Evolutionary conservation across 2,113 vertebrate genomes (phyloP), one percentile per base, ranked within the genome.

Genomic region (Trematocara nigrifrons): DNA sequence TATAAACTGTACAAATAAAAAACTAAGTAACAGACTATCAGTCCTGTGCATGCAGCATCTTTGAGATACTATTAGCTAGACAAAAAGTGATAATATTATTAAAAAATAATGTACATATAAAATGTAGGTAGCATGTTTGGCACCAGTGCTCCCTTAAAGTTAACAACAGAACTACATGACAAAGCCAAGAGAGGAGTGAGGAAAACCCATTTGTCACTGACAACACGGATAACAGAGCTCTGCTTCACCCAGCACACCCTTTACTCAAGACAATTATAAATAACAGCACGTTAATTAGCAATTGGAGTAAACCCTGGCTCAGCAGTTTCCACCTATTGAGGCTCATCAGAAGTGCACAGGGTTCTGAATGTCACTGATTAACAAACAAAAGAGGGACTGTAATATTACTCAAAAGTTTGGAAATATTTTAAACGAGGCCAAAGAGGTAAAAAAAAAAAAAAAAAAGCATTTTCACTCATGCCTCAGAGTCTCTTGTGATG

Each of bases 251-350:
- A 77, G 77, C 45, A 82, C 85, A 88, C 83, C 86, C 90, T 88
- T 89, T 80, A 86, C 81, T 90, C 54, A 79, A 83, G 88, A 89
- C 77, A 89, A 80, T 93, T 91, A 93, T 74, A 87, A 91, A 93
- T 89, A 93, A 86, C 76, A 52, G 87, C 22, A 20, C 1, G 2
- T 76, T 86, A 89, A 94, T 91, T 92, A 88, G 77, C 82, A 86
- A 84, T 76, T 61, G 42, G 74, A 81, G 85, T 74, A 91, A 94
- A 87, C 52, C 45, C 56, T 91, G 35, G 29, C 87, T 91, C 81
- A 93, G 91, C 88, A 82, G 54, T 56, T 79, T 89, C 53, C 29
- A 40, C 29, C 3, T 2, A 53, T 57, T 69, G 10, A 81, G 80
- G 86, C 9, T 74, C 78, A 91, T 85, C 69, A 86, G 56, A 76